Base-by-base conservation (phyloP, 2,797 vertebrate genomes). In the Hypotaenidia okinawae region DNA sequence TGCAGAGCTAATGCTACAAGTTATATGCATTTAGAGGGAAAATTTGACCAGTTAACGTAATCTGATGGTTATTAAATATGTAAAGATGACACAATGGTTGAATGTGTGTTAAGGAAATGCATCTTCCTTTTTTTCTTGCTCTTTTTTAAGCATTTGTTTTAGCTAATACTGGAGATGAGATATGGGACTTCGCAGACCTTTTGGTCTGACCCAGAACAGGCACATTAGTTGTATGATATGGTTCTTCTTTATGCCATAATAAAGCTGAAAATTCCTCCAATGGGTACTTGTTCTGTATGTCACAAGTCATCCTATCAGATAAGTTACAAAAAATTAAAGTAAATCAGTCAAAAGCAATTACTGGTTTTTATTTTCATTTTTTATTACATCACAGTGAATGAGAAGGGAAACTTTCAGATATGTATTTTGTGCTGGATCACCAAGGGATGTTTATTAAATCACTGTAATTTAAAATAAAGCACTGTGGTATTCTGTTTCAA, bases 391-490 rank as follows among this genome's bases (percentile, higher is more conserved):
- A 37, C 13, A 75, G 5, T 59, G 25, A 75, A 72, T 61, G 41
- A 68, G 39, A 74, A 89, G 33, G 14, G 15, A 72, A 94, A 80
- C 13, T 68, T 94, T 75, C 43, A 85, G 61, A 49, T 62, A 39
- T 4, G 18, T 43, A 22, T 41, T 94, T 91, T 79, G 28, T 86
- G 16, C 23, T 94, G n/a, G 6, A 89, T 88, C 69, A 87, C 66
- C 54, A 86, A 91, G 52, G 81, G 52, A n/a, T 82, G 13, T 73
- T 91, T 89, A 86, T 11, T 35, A 80, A 85, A 89, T 91, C 41
- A 76, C 33, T 52, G 37, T 85, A 81, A 78, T 78, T 90, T 92
- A 69, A 87, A 92, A 79, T 76, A 90, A 78, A 93, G 47, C 7
- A 51, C 52, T 75, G 30, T 30, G 54, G 54, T 70, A 52, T 28